A percentile compares a stretch with the other conserved stretches of the same genome.
Conservation (phyloP, 2,113 vertebrate species). For the Proterorhinus semilunaris region DNA sequence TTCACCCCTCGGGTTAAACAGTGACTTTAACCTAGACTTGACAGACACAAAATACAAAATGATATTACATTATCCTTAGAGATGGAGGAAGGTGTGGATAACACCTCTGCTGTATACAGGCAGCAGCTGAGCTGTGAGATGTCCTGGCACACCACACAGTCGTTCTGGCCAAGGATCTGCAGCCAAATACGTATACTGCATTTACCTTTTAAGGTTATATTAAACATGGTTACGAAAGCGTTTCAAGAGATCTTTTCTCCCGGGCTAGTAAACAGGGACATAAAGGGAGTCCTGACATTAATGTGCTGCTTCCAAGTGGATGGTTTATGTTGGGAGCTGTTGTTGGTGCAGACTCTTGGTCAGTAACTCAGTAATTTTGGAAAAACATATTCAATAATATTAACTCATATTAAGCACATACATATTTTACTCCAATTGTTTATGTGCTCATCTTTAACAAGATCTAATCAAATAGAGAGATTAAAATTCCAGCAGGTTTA, state of each 20-base stretch:
- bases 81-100: constrained; percentile 65
- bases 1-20: constrained; percentile 53
- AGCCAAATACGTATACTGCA: constrained; percentile 32
- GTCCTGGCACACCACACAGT: constrained; percentile 60
- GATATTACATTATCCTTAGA: constrained; percentile 70
- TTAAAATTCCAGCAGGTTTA: too few species aligned
- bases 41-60: constrained; percentile 48
- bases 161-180: constrained; percentile 53
- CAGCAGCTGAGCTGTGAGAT: constrained; percentile 72
- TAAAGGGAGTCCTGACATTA: background rate
- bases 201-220: constrained; percentile 47
- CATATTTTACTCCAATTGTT: too few species aligned
- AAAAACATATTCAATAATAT: background rate
- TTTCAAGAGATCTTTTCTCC: too few species aligned
- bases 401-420: too few species aligned
- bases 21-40: constrained; percentile 51
- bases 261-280: too few species aligned
- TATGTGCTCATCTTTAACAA: too few species aligned
- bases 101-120: constrained; percentile 67
- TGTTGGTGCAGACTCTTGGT: background rate
- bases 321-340: background rate
- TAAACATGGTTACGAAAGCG: too few species aligned
- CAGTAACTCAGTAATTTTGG: background rate
- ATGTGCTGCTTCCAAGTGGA: background rate
- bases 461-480: too few species aligned